Conservation (phyloP, 2,797 vertebrate genomes). For the Acanthurus lineatus region DNA sequence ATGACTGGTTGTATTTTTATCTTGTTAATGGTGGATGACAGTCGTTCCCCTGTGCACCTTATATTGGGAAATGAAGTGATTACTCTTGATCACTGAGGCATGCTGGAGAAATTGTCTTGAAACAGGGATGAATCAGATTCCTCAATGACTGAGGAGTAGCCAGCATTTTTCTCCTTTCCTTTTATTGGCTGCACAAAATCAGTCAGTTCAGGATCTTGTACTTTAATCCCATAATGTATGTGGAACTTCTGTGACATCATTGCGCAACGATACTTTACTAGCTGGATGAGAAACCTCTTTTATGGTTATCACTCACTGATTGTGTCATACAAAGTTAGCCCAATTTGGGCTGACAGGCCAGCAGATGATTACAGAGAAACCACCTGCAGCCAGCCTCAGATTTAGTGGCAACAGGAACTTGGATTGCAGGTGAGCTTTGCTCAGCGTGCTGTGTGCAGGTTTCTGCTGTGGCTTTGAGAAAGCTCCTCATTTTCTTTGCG, state of each 20-base stretch:
- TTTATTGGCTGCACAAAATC: background rate
- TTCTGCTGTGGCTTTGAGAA: constrained; percentile 3
- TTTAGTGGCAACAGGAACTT: background rate
- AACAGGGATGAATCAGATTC: background rate
- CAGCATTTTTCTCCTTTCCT: background rate
- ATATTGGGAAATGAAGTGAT: background rate
- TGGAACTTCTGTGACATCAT: background rate
- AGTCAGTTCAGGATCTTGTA: background rate
- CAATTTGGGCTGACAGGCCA: background rate
- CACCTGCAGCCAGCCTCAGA: constrained; percentile 6
- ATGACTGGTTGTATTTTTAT: background rate
- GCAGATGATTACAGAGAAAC: background rate
- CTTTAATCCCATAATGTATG: background rate
- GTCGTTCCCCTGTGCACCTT: background rate
- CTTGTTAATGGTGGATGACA: constrained; percentile 1
- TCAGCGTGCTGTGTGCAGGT: background rate
- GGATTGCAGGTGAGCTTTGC: background rate
- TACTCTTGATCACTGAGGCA: background rate
- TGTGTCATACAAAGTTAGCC: background rate
- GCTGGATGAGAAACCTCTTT: background rate
- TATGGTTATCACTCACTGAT: background rate
- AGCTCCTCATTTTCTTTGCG: background rate
- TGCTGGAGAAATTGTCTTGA: background rate
- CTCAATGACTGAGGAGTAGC: background rate
- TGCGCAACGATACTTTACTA: background rate